These are phyloP conservation scores for Laticauda colubrina DNA, from an alignment of 2,113 vertebrate genomes.

Conservation along the genomic window DNA sequence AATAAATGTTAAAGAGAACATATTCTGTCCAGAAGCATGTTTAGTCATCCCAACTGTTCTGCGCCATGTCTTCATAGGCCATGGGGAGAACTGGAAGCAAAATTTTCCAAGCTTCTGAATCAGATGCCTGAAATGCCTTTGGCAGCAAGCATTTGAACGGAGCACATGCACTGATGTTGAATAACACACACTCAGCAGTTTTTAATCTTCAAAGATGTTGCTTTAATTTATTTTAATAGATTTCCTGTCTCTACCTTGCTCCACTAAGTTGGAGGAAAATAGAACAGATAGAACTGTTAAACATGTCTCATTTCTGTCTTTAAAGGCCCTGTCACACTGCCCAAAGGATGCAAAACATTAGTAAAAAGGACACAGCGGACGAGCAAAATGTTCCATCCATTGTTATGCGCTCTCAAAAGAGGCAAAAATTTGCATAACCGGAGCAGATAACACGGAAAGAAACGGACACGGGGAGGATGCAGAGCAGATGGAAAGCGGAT, in stretches of 20 bases:
- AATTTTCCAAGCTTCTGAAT: background rate
- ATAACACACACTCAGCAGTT: background rate
- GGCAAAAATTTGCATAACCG: too few species aligned
- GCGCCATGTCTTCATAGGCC: background rate
- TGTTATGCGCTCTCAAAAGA: too few species aligned
- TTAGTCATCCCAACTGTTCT: background rate
- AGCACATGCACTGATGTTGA: background rate
- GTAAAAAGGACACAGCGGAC: too few species aligned
- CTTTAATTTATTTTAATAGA: constrained; percentile 2
- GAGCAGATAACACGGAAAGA: too few species aligned
- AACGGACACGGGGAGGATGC: too few species aligned
- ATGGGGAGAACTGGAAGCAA: background rate
- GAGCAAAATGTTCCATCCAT: too few species aligned
- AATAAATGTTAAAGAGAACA: background rate
- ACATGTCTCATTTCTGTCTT: background rate
- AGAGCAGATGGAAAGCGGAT: too few species aligned
- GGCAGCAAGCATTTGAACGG: background rate
- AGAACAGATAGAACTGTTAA: background rate
- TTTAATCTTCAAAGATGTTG: background rate
- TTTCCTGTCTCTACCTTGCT: background rate
- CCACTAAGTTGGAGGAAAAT: background rate
- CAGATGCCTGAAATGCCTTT: background rate
- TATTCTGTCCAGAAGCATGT: background rate
- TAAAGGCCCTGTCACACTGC: too few species aligned
- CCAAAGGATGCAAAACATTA: too few species aligned